Evolutionary conservation across 2,888 invertebrate genomes (phyloP).

Genomic region (Muscina levida): DNA sequence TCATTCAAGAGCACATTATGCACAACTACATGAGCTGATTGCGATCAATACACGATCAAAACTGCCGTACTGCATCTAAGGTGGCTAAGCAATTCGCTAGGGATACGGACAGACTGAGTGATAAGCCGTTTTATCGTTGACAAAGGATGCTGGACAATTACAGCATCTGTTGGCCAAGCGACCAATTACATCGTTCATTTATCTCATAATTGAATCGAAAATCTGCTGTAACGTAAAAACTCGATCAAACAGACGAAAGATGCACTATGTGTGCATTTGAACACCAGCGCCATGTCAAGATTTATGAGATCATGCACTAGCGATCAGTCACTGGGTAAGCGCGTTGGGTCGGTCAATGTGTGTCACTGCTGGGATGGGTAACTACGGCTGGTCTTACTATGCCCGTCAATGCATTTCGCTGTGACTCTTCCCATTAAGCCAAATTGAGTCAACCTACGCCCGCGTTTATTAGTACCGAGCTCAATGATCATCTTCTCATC

Average conservation of each 20-base stretch:
- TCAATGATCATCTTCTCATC: conserved; percentile 38
- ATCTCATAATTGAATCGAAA: too few species aligned
- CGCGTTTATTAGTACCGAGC: conserved; percentile 49
- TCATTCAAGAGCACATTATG: conserved; percentile 51
- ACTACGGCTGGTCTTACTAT: neutral
- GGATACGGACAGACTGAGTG: too few species aligned
- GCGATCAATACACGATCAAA: conserved; percentile 2
- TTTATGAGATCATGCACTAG: conserved; percentile 41
- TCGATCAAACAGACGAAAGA: too few species aligned
- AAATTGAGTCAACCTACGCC: conserved; percentile 51
- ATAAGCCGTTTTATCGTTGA: too few species aligned
- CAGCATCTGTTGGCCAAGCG: too few species aligned
- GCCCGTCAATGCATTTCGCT: neutral
- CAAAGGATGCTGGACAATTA: too few species aligned
- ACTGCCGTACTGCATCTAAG: conserved; percentile 32
- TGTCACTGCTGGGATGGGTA: conserved; percentile 46
- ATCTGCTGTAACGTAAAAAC: too few species aligned
- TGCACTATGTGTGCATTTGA: too few species aligned
- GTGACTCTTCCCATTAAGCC: neutral
- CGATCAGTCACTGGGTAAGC: neutral
- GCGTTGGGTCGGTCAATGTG: conserved; percentile 28
- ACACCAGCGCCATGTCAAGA: neutral
- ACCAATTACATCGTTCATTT: too few species aligned
- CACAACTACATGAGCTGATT: conserved; percentile 36
- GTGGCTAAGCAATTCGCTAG: conserved; percentile 37